Percentiles rank a stretch among this genome's conserved stretches.
Conservation (phyloP, 2,113 vertebrate genomes). For the Pelecanus crispus region DNA sequence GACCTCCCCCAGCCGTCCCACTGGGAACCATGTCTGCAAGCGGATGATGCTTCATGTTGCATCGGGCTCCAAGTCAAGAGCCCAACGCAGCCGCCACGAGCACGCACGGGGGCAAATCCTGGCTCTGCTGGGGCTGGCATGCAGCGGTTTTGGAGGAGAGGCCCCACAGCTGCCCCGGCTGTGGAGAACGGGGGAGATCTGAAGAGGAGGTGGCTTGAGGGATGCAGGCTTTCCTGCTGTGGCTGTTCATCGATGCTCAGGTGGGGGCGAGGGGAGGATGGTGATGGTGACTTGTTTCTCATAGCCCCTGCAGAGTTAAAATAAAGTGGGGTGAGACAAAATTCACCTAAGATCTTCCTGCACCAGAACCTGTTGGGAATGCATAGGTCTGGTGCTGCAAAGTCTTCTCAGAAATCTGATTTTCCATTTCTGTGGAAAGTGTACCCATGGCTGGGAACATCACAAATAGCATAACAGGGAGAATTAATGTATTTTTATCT, state of each 20-base stretch:
- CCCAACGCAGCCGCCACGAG: rapidly evolving
- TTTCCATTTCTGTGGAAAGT: not conserved
- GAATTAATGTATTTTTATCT: not conserved
- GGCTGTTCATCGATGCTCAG: not conserved
- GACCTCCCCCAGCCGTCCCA: not conserved
- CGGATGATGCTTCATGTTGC: rapidly evolving
- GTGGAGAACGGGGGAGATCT: rapidly evolving
- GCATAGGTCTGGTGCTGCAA: not conserved
- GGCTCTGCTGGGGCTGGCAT: not conserved
- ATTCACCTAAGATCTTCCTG: not conserved
- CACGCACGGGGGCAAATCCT: rapidly evolving
- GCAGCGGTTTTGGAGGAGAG: rapidly evolving
- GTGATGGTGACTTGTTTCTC: not conserved
- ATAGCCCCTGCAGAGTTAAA: not conserved
- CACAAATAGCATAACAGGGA: not conserved
- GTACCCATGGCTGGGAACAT: not conserved
- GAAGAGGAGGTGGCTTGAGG: rapidly evolving
- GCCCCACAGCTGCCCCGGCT: not conserved
- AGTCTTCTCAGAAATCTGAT: rapidly evolving
- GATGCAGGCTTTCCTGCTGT: not conserved
- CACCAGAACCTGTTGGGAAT: rapidly evolving
- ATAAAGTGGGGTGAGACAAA: not conserved
- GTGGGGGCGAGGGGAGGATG: too few relatives aligned
- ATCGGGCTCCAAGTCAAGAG: not conserved
- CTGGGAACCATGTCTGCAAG: not conserved